Evolutionary conservation across 1,140 invertebrate species (phyloP).

Genomic region (Saccostrea echinata): DNA sequence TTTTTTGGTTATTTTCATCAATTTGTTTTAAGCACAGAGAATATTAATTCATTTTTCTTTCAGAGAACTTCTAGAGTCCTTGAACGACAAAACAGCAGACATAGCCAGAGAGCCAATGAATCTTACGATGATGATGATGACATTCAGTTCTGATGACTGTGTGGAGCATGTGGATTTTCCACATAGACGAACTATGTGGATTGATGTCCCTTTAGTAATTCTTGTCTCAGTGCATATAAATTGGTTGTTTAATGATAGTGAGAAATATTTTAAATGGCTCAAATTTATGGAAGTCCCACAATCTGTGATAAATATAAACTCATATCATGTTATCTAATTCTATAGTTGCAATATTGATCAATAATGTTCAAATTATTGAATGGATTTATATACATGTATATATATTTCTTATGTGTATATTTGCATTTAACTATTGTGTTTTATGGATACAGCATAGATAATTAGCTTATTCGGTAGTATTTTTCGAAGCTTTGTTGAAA

Average conservation of each 20-base stretch:
- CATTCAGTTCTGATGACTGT: slow-evolving; percentile 8
- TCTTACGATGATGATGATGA: slow-evolving; percentile 18
- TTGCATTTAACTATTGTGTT: not conserved
- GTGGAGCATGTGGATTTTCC: not conserved
- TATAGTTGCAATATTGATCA: slow-evolving; percentile 29
- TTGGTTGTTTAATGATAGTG: not conserved
- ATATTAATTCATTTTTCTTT: not conserved
- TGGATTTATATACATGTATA: slow-evolving; percentile 4
- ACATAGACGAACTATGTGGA: not conserved
- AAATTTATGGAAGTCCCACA: not conserved
- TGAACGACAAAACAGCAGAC: not conserved
- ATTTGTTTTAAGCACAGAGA: not conserved
- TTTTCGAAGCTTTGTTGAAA: not conserved
- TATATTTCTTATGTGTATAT: not conserved
- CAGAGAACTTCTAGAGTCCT: not conserved
- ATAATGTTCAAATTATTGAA: slow-evolving; percentile 20
- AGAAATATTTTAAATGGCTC: not conserved
- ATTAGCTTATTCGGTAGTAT: not conserved
- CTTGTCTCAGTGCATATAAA: not conserved
- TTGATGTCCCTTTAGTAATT: not conserved
- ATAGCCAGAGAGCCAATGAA: not conserved
- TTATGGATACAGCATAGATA: not conserved
- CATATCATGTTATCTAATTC: not conserved
- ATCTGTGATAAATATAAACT: not conserved
- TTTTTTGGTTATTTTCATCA: too few relatives aligned